These are phyloP conservation scores for Brachirus orientalis DNA, from an alignment of 2,113 vertebrate genomes.

Conservation along the genomic window DNA sequence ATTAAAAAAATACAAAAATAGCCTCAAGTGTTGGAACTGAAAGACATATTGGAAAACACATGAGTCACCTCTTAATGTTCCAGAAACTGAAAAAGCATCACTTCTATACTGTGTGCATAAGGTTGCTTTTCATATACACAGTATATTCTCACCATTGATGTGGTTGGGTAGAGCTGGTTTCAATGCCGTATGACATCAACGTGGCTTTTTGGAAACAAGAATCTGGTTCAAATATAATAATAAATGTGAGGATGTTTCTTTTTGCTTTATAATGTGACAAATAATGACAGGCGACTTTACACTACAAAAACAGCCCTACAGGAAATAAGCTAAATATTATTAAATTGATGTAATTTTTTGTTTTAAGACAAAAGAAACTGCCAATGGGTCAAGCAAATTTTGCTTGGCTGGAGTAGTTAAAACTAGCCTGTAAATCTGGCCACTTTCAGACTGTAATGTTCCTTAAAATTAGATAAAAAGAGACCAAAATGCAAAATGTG, in stretches of 20 bases:
- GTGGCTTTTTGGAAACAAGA: conserved; percentile 39
- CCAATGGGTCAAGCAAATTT: no score
- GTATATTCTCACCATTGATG: conserved; percentile 22
- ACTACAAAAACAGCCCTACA: no score
- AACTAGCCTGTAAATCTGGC: no score
- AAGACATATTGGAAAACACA: conserved; percentile 44
- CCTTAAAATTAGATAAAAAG: no score
- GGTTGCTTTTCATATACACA: no score
- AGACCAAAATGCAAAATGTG: no score
- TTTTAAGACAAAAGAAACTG: no score
- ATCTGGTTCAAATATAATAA: conserved; percentile 60
- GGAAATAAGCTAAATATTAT: no score
- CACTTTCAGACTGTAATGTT: no score
- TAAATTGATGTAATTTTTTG: no score
- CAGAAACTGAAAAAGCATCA: conserved; percentile 22
- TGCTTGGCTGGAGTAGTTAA: no score
- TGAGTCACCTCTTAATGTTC: conserved; percentile 36
- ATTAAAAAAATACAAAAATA: conserved; percentile 41
- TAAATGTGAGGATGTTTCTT: conserved; percentile 38
- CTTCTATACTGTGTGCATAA: neutral
- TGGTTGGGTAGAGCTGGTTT: conserved; percentile 42
- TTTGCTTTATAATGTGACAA: conserved; percentile 23
- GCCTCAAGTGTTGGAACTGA: conserved; percentile 12
- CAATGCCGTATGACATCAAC: conserved; percentile 60
- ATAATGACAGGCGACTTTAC: conserved; percentile 45